Evolutionary conservation across 1,140 invertebrate species (phyloP), one percentile per base, ranked within the genome.

Genomic region (Heterodera carotae): DNA sequence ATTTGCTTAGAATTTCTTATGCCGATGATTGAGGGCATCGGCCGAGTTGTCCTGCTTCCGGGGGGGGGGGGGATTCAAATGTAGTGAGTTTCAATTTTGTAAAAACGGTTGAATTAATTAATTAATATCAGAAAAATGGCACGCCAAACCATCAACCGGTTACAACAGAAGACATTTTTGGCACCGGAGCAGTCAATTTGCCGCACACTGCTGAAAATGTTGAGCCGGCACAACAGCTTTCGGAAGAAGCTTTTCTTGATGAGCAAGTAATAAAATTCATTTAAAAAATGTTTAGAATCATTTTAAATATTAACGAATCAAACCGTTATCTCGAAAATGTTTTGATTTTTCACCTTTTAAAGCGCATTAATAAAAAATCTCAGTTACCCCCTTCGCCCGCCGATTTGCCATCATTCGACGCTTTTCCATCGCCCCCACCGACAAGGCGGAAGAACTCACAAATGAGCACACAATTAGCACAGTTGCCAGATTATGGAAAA

Each of bases 351-450:
- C 10, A 62, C 22, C 36, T 2, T 62, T 62, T 62, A 25, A 62
- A 62, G 22, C 59, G 22, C 7, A 71, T 71, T 71, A 33, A 34
- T 56, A 22, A 71, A 39, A 56, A 56, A 8, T 43, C 12, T 43
- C 15, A 56, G 33, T 76, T 36, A 10, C 27, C 34, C 18, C 56
- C 74, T 31, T 8, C 72, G n/a, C 43, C 69, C 7, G 25, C 59
- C 43, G 39, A 69, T 36, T 69, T 69, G 33, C 64, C 56, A 31
- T 36, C 75, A 3, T 56, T 76, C 2, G 75, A 71, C 8, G 69
- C 68, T 29, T 69, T 69, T 75, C 75, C 66, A 70, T 68, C 75
- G 22, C 68, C 68, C 0, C 75, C 75, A 22, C 43, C 68, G 22
- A 43, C 69, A 56, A 56, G 22, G 22, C 48, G 48, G 22, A 12